Percentiles rank a stretch among this genome's conserved stretches.
phyloP scores from a whole-genome alignment of 2,113 vertebrate genomes.

The Laticauda colubrina region DNA sequence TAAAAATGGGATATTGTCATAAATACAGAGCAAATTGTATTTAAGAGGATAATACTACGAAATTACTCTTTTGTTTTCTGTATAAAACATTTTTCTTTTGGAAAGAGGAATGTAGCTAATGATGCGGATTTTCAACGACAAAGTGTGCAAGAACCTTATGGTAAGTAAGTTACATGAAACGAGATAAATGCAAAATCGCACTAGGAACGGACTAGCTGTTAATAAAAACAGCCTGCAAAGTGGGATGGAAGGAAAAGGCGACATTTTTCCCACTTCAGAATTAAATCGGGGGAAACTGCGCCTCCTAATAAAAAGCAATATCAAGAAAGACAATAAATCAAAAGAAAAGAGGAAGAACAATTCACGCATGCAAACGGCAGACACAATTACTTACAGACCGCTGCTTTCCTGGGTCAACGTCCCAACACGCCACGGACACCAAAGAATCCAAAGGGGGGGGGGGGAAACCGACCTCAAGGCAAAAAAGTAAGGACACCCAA shows the following conservation, averaged over 20 bases:
- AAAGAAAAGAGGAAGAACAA: background rate
- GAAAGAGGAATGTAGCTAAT: background rate
- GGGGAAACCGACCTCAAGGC: background rate
- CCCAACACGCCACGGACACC: conserved; percentile 10
- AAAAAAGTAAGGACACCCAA: background rate
- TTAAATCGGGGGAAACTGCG: background rate
- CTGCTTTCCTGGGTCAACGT: conserved; percentile 18
- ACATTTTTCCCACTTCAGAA: background rate
- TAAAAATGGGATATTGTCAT: background rate
- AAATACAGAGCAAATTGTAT: no score
- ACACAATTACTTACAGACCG: conserved; percentile 22
- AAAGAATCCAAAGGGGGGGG: background rate
- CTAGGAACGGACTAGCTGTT: background rate
- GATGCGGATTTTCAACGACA: background rate
- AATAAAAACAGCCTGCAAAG: background rate
- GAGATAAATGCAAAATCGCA: background rate
- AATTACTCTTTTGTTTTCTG: background rate
- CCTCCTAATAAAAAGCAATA: background rate
- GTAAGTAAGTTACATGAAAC: background rate
- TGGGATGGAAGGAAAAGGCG: background rate
- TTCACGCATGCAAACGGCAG: background rate
- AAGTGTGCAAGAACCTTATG: background rate
- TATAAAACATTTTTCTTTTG: background rate
- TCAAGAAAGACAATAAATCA: background rate
- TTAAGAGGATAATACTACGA: background rate